Evolutionary conservation across 2,113 vertebrate genomes (phyloP).

Genomic region (Mungos mungo): DNA sequence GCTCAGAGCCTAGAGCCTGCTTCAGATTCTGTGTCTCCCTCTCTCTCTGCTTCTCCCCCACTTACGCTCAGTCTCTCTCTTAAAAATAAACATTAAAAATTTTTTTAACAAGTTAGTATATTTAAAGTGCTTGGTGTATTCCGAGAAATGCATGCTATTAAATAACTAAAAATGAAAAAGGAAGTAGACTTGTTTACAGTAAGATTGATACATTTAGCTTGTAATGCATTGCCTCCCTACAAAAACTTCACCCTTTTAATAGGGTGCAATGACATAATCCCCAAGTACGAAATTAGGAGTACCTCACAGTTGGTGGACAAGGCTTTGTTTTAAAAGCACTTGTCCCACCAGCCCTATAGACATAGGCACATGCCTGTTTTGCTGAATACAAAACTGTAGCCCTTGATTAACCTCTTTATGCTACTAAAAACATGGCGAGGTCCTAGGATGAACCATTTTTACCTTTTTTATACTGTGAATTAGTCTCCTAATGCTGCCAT

Average conservation of each 20-base stretch:
- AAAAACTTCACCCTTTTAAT: conserved; percentile 4
- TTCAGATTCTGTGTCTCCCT: too few species aligned
- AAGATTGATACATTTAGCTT: background rate
- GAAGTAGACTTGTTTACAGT: background rate
- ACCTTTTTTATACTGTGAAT: background rate
- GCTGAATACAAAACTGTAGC: background rate
- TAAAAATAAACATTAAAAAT: too few species aligned
- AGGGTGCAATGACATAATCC: background rate
- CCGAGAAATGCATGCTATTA: background rate
- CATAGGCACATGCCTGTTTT: background rate
- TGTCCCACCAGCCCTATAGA: background rate
- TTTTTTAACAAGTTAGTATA: background rate
- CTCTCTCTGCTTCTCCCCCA: too few species aligned
- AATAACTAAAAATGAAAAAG: background rate
- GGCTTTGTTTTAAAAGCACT: background rate
- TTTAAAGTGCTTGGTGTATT: background rate
- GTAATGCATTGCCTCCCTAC: background rate
- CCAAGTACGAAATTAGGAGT: background rate
- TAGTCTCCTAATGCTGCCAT: background rate
- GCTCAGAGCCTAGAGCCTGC: too few species aligned
- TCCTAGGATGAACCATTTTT: background rate
- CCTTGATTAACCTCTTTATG: background rate
- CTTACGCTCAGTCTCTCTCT: too few species aligned
- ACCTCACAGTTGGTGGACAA: background rate
- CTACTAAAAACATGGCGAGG: background rate